Conservation (phyloP, 2,888 invertebrate species). For the Mamestra brassicae region DNA sequence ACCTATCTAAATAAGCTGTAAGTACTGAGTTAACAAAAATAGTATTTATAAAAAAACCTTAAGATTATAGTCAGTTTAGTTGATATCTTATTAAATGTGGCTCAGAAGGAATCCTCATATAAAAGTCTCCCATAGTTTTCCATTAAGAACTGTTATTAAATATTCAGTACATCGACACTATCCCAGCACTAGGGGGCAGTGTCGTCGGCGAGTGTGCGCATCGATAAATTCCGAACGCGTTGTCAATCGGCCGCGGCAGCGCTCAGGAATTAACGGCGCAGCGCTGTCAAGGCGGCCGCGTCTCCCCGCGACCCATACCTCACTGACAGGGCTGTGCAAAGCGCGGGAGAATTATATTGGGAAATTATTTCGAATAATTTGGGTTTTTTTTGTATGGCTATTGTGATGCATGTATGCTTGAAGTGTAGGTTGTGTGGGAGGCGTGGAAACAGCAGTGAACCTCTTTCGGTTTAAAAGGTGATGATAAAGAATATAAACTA, state of each 20-base stretch:
- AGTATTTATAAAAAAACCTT: no score
- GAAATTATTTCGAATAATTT: constrained; percentile 18
- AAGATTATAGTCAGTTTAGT: no score
- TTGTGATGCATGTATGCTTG: not conserved
- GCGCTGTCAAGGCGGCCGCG: constrained; percentile 87
- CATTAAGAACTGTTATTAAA: not conserved
- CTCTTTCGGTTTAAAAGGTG: not conserved
- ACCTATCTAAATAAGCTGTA: no score
- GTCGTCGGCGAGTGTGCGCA: constrained; percentile 84
- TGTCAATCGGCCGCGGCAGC: constrained; percentile 89
- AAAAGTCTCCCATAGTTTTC: not conserved
- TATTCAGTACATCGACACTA: constrained; percentile 55
- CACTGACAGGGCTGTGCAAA: constrained; percentile 61
- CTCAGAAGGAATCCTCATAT: no score
- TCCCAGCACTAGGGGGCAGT: constrained; percentile 63
- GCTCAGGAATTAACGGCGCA: constrained; percentile 88
- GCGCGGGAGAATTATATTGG: not conserved
- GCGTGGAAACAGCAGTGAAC: not conserved
- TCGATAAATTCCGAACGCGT: constrained; percentile 90
- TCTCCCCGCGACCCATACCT: constrained; percentile 67
- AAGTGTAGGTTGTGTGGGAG: not conserved
- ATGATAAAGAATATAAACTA: not conserved
- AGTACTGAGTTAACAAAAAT: no score
- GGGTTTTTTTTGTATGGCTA: not conserved
- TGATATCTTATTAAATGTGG: no score